Base-by-base conservation (phyloP, 2,888 invertebrate genomes). In the Drosophila anomelani region DNA sequence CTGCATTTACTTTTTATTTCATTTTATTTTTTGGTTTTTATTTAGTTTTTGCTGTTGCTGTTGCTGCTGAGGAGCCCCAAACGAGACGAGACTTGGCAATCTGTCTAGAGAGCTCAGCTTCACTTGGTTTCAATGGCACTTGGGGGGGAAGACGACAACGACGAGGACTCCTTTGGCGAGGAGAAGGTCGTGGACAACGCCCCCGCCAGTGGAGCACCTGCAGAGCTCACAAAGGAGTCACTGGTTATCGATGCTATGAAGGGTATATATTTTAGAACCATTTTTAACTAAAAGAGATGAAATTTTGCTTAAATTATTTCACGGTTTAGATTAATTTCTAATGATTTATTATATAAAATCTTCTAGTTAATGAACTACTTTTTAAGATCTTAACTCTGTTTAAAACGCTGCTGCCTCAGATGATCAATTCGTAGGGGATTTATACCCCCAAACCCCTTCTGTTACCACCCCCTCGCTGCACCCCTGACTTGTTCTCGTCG, bases 71-170 rank as follows among this genome's bases (percentile, higher is more conserved):
- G 7, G 32, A 49, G 49, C 47, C 26, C 26, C 47, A 32, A 17
- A 46, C 68, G 64, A 66, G 90, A 86, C 91, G 88, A 87, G 81
- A 90, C 84, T 85, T 83, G 89, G 89, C 83, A 89, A 90, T 89
- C 88, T 90, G 90, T 90, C 89, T 80, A 83, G 81, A 90, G 89
- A 85, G 79, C 87, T 84, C 90, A 88, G 82, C 83, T 76, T 89
- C 88, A 85, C 60, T 77, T 83, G 85, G 71, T 86, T 90, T 88
- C 88, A 90, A 90, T 90, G 90, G 90, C 90, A 90, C 29, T 29
- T 8, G 29, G 29, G 29, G 29, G 67, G 69, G 15, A 36, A 13
- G 4, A 17, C 41, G 41, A 17, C 76, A 76, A 77, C 81, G 77
- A 20, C 79, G 79, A 51, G 32, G 51, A 79, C 75, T 88, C 90